Conservation (phyloP, 2,888 invertebrate genomes). For the Miltochrista miniata region DNA sequence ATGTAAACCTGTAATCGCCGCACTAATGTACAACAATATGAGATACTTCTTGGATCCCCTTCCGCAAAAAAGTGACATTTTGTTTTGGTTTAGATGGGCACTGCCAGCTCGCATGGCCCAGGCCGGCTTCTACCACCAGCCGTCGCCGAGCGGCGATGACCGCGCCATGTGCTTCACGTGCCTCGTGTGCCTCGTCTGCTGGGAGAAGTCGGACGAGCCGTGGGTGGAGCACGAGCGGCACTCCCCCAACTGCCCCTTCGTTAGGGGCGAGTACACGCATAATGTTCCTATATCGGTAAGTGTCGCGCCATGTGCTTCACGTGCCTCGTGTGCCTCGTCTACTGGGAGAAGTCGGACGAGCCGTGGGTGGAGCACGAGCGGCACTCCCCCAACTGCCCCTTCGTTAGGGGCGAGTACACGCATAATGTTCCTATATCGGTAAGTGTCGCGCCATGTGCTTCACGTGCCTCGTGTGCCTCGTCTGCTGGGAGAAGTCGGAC, state of each 20-base stretch:
- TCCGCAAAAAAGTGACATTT: too few relatives aligned
- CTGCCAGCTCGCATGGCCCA: constrained; percentile 98
- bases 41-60: too few relatives aligned
- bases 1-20: too few relatives aligned
- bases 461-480: constrained; percentile 96
- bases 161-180: constrained; percentile 98
- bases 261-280: constrained; percentile 96
- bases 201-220: constrained; percentile 98
- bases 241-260: constrained; percentile 96
- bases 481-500: constrained; percentile 98
- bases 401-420: constrained; percentile 97
- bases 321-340: constrained; percentile 96
- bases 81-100: constrained; percentile 89
- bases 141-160: constrained; percentile 94
- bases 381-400: constrained; percentile 96
- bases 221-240: constrained; percentile 99
- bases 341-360: constrained; percentile 98
- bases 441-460: constrained; percentile 93
- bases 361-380: constrained; percentile 99
- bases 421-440: constrained; percentile 96
- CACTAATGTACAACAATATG: too few relatives aligned
- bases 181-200: constrained; percentile 96
- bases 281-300: constrained; percentile 93
- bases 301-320: constrained; percentile 95
- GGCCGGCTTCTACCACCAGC: constrained; percentile 98